Base-by-base conservation (phyloP, 1,140 invertebrate species). In the Dendrolimus punctatus region DNA sequence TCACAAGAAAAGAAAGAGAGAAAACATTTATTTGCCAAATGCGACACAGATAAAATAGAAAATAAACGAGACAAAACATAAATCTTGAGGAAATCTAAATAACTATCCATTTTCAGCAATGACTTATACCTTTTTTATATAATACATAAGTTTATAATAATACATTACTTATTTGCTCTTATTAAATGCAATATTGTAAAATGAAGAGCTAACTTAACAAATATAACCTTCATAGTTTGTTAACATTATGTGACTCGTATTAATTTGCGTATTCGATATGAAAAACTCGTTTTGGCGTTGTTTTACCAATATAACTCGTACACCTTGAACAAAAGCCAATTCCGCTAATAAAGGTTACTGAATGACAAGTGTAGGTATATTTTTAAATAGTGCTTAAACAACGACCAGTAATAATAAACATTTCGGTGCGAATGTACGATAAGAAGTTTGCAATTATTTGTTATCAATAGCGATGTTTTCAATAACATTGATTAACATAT, bases 271-370 rank as follows among this genome's bases (percentile, higher is more conserved):
- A 40, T 41, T 51, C 53, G 57, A 66, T 70, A 66, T 71, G 71
- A 73, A 62, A 62, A 49, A 73, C 73, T 56, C 62, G 66, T 73
- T 73, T 49, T 51, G 46, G 47, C 46, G 53, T 49, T 56, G 51
- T 69, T 75, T 36, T 38, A 69, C 58, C 62, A 58, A 73, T 66
- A 58, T 51, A 53, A 54, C 51, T 65, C 53, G 63, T 61, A 57
- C 60, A 67, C 71, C 71, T 74, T 72, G 71, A 51, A 46, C 40
- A 23, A 23, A 55, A 48, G 43, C 52, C 64, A 61, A 62, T 66
- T 62, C 57, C 57, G 55, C 60, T 50, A 58, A 51, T 60, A 76
- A 73, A 80, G 75, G 77, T 76, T 69, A 68, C 55, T 44, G 55
- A 63, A 70, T 61, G 60, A 61, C 58, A 63, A 40, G 41, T 10